phyloP scores from a whole-genome alignment of 1,140 invertebrate genomes.

The Cotesia typhae region DNA sequence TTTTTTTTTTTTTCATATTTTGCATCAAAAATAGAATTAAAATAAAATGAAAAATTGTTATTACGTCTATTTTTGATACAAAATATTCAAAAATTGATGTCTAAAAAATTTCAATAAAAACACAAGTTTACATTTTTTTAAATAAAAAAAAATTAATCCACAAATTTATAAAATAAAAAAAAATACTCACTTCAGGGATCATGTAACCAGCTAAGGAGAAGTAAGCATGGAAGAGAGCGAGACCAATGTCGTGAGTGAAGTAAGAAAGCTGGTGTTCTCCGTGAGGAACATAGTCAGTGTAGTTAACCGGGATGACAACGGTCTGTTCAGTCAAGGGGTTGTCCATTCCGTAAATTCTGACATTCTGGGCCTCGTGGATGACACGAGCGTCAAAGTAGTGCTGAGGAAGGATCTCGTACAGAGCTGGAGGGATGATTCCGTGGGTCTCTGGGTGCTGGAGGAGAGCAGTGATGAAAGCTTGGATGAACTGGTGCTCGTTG shows the following conservation, averaged over 20 bases:
- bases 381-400: slow-evolving; percentile 63
- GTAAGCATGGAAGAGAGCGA: slow-evolving; percentile 77
- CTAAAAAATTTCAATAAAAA: too few relatives aligned
- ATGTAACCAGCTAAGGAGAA: slow-evolving; percentile 70
- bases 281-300: slow-evolving; percentile 65
- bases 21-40: too few relatives aligned
- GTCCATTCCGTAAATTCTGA: slow-evolving; percentile 38
- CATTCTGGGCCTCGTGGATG: slow-evolving; percentile 62
- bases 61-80: too few relatives aligned
- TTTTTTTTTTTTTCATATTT: too few relatives aligned
- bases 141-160: too few relatives aligned
- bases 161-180: neutral
- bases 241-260: slow-evolving; percentile 77
- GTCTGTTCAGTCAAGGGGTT: slow-evolving; percentile 22
- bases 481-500: slow-evolving; percentile 62
- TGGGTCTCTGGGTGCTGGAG: slow-evolving; percentile 59
- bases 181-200: slow-evolving; percentile 44
- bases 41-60: too few relatives aligned
- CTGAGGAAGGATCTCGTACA: slow-evolving; percentile 66
- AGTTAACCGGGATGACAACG: slow-evolving; percentile 55
- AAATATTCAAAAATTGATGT: too few relatives aligned
- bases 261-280: slow-evolving; percentile 72
- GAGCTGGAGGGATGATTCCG: slow-evolving; percentile 61
- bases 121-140: too few relatives aligned
- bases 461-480: slow-evolving; percentile 59